phyloP scores from a whole-genome alignment of 2,113 vertebrate species.

The Gambusia holbrooki region DNA sequence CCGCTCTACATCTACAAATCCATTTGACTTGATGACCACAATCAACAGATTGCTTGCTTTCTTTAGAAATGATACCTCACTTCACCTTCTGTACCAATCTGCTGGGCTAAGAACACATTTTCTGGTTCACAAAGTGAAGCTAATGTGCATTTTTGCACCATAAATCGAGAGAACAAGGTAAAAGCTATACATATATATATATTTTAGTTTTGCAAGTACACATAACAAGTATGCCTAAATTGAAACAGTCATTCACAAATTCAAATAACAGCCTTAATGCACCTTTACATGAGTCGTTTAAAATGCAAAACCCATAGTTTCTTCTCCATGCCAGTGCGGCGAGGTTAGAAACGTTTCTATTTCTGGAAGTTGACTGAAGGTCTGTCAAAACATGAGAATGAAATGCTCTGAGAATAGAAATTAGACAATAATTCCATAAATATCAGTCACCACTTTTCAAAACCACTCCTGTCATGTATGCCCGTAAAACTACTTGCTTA shows the following conservation, averaged over 20 bases:
- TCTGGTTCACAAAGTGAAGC: background rate
- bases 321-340: background rate
- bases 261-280: conserved; percentile 13
- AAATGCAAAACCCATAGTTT: background rate
- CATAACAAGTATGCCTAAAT: conserved; percentile 15
- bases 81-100: background rate
- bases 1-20: background rate
- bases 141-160: conserved; percentile 16
- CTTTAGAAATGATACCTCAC: background rate
- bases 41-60: conserved; percentile 7
- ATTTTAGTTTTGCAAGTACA: no score
- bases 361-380: background rate
- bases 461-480: background rate
- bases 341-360: background rate
- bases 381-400: background rate
- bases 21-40: background rate
- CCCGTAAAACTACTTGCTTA: background rate
- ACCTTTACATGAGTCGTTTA: background rate
- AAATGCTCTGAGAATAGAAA: background rate
- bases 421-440: background rate
- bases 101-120: background rate
- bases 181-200: background rate
- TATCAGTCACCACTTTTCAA: background rate
- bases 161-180: background rate
- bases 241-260: conserved; percentile 6